Conservation (phyloP, 2,113 vertebrate genomes). For the Nycticebus coucang region DNA sequence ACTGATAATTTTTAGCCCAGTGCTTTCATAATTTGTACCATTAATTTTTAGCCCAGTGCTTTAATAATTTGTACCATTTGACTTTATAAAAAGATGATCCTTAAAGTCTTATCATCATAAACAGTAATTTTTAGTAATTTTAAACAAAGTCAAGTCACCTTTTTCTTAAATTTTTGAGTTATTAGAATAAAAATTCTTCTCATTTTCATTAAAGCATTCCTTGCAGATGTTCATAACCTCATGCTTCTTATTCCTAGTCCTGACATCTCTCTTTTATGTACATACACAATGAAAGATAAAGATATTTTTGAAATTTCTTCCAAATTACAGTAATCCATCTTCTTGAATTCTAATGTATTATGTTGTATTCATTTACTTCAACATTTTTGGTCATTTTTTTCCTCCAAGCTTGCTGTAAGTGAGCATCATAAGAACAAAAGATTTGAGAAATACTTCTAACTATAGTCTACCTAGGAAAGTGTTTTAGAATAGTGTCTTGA, state of each 20-base stretch:
- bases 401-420: neutral
- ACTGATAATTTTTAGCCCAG: neutral
- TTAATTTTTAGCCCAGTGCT: too few relatives aligned
- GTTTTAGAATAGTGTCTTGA: neutral
- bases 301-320: neutral
- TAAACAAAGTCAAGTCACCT: neutral
- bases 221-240: neutral
- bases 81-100: neutral
- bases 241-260: neutral
- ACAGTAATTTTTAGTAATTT: neutral
- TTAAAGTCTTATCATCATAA: neutral
- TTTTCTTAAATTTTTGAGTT: neutral
- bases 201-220: neutral
- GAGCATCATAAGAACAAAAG: neutral
- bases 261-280: neutral
- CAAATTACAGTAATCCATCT: neutral
- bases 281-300: neutral
- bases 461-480: too few relatives aligned
- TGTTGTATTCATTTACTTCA: neutral
- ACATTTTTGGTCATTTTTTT: neutral
- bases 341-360: neutral
- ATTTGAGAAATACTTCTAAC: neutral
- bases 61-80: neutral
- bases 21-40: too few relatives aligned
- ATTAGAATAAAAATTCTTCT: neutral